phyloP scores from a whole-genome alignment of 1,140 invertebrate species.

The Meloidogyne exigua region DNA sequence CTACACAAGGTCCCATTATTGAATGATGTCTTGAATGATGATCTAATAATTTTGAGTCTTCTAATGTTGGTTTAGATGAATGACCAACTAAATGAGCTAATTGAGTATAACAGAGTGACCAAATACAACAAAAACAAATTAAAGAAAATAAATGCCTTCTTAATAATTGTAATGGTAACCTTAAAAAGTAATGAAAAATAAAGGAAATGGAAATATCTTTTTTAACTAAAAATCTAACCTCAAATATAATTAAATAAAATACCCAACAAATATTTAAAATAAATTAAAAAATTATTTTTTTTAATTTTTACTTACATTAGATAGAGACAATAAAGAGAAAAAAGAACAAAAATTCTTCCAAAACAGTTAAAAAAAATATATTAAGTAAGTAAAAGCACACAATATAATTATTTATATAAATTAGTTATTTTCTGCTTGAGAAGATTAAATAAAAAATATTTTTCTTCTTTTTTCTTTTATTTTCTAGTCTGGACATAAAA shows the following conservation, averaged over 20 bases:
- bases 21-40: slow-evolving; percentile 15
- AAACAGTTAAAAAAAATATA: too few species aligned
- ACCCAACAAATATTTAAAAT: too few species aligned
- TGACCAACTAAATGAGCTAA: not conserved
- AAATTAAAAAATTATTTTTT: too few species aligned
- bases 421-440: too few species aligned
- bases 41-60: slow-evolving; percentile 13
- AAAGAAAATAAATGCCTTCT: not conserved
- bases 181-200: not conserved
- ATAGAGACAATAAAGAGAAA: not conserved
- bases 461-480: too few species aligned
- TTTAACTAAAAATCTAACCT: too few species aligned
- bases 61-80: not conserved
- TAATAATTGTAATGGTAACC: not conserved
- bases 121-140: not conserved
- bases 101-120: not conserved
- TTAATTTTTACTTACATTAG: not conserved
- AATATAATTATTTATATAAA: too few species aligned
- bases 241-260: too few species aligned
- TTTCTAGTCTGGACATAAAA: too few species aligned
- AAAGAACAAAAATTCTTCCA: too few species aligned
- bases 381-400: too few species aligned
- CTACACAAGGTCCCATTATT: slow-evolving; percentile 29
- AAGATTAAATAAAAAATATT: too few species aligned
- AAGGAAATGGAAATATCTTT: not conserved